These are phyloP conservation scores for Lepus townsendii DNA, from an alignment of 2,797 vertebrate genomes.

Conservation along the genomic window DNA sequence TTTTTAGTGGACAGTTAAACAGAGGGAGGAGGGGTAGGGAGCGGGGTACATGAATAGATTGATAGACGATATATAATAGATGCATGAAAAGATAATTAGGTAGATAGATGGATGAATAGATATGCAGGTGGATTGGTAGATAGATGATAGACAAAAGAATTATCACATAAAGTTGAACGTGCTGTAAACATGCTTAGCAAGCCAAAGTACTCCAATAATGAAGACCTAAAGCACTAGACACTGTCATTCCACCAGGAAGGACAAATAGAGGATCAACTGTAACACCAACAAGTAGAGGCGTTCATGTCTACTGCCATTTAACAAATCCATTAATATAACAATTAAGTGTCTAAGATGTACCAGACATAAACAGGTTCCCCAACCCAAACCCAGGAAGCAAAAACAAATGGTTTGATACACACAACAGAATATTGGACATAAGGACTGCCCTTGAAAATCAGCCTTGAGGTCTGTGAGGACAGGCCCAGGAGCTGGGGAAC, in stretches of 20 bases:
- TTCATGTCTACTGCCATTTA: not conserved
- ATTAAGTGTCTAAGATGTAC: not conserved
- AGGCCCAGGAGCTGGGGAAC: not conserved
- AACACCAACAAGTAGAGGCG: not conserved
- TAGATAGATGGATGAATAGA: no score
- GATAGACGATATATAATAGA: not conserved
- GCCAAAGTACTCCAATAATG: not conserved
- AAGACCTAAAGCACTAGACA: not conserved
- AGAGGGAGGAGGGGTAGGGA: not conserved
- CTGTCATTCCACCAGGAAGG: not conserved
- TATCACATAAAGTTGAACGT: not conserved
- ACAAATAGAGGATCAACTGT: not conserved
- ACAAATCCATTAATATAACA: constrained; percentile 36
- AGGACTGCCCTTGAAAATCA: not conserved
- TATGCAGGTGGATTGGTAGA: no score
- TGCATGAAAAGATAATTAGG: no score
- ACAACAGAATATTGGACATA: not conserved
- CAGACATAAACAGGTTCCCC: not conserved
- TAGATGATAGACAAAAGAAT: not conserved
- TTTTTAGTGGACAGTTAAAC: not conserved
- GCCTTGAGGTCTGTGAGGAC: not conserved
- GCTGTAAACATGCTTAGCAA: constrained; percentile 8
- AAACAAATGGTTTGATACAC: not conserved
- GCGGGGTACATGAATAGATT: not conserved
- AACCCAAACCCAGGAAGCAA: constrained; percentile 39